Conservation (phyloP, 2,113 vertebrate genomes). For the Oryctolagus cuniculus region mOryCun1.1 NC_091433.1:189399501-189400000, state of each 20-base stretch:
- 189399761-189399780: not conserved
- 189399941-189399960: not conserved
- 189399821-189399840: not conserved
- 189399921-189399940: slow-evolving; percentile 17
- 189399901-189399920: not conserved
- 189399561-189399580: not conserved
- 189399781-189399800: not conserved
- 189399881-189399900: not conserved
- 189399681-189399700: not conserved
- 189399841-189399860: not conserved
- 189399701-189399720: not conserved
- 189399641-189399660: not conserved
- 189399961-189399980: slow-evolving; percentile 13
- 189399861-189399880: not conserved
- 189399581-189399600: not conserved
- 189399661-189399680: not conserved
- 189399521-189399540: not conserved
- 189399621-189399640: not conserved
- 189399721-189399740: not conserved
- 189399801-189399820: not conserved
- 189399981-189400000: slow-evolving; percentile 16
- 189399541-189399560: not conserved
- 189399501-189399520: not conserved
- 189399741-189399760: not conserved
- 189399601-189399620: not conserved